Percentiles rank a stretch among this genome's conserved stretches.
phyloP scores from a whole-genome alignment of 2,113 vertebrate species.

The Saccopteryx leptura region DNA sequence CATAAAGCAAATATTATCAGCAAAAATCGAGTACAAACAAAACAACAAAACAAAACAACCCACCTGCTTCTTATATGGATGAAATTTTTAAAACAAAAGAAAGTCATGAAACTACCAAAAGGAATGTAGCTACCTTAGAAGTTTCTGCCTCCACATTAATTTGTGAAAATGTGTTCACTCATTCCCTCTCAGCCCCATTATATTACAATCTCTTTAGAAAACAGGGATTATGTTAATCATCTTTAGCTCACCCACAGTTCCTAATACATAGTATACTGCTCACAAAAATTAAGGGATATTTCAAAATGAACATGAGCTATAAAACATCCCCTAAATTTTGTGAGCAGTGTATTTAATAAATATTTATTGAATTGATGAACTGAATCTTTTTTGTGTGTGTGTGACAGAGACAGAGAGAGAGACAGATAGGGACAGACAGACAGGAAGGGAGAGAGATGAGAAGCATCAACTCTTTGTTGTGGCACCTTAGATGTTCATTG shows the following conservation, averaged over 20 bases:
- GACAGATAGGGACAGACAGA: too few species aligned
- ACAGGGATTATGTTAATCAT: slow-evolving; percentile 14
- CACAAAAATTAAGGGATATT: too few species aligned
- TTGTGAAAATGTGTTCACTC: slow-evolving; percentile 9
- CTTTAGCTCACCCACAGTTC: slow-evolving; percentile 11
- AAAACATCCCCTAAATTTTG: too few species aligned
- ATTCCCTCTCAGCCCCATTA: not conserved
- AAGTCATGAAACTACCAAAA: not conserved
- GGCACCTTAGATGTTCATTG: too few species aligned
- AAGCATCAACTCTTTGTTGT: too few species aligned
- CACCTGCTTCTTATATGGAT: not conserved
- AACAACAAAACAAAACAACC: not conserved
- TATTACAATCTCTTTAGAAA: slow-evolving; percentile 22
- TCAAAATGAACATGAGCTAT: too few species aligned
- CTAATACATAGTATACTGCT: not conserved
- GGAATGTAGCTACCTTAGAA: slow-evolving; percentile 1
- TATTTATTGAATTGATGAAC: slow-evolving; percentile 32
- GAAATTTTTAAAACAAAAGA: not conserved
- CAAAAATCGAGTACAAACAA: not conserved
- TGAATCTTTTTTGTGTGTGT: not conserved
- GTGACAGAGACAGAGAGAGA: too few species aligned
- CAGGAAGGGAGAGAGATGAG: too few species aligned
- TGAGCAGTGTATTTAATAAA: not conserved
- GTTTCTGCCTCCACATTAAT: slow-evolving; percentile 11
- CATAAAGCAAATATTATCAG: not conserved